A percentile compares a stretch with the other conserved stretches of the same genome.
These are phyloP conservation scores for Plutella xylostella DNA, from an alignment of 2,888 invertebrate species.

Conservation along the genomic window DNA sequence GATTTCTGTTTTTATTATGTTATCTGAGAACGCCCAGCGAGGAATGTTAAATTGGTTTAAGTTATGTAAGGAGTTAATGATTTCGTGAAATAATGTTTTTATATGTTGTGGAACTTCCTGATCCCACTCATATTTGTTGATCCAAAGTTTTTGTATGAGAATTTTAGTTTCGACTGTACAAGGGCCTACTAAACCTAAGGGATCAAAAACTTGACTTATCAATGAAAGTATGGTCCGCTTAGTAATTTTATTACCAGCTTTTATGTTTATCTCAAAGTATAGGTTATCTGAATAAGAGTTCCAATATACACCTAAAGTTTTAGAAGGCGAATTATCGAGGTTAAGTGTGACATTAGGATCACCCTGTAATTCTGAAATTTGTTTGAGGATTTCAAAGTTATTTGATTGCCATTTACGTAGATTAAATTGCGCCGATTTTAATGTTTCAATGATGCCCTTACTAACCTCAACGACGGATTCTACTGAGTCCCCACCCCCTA, in stretches of 20 bases:
- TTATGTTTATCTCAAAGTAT: neutral
- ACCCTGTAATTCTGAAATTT: neutral
- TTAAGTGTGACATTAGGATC: no score
- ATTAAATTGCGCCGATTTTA: slow-evolving; percentile 7
- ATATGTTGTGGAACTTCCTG: slow-evolving; percentile 2
- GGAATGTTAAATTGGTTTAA: slow-evolving; percentile 3
- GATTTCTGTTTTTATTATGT: slow-evolving; percentile 2
- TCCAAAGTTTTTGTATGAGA: neutral
- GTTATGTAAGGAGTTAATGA: slow-evolving; percentile 2
- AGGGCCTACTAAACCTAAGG: slow-evolving; percentile 10
- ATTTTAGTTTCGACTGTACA: slow-evolving; percentile 8
- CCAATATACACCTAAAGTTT: neutral
- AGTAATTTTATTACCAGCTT: neutral
- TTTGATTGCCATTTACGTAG: slow-evolving; percentile 13
- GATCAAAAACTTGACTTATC: slow-evolving; percentile 8
- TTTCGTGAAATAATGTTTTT: slow-evolving; percentile 1
- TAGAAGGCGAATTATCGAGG: no score
- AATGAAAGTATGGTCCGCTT: neutral
- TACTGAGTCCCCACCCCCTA: slow-evolving; percentile 1
- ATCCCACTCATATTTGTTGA: slow-evolving; percentile 11
- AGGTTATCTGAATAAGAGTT: neutral
- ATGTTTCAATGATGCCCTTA: slow-evolving; percentile 3
- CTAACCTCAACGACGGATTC: neutral
- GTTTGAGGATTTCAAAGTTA: neutral
- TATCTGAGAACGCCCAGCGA: slow-evolving; percentile 2